These are phyloP conservation scores for Ahaetulla prasina DNA, from an alignment of 2,113 vertebrate species.

Conservation along the genomic window DNA sequence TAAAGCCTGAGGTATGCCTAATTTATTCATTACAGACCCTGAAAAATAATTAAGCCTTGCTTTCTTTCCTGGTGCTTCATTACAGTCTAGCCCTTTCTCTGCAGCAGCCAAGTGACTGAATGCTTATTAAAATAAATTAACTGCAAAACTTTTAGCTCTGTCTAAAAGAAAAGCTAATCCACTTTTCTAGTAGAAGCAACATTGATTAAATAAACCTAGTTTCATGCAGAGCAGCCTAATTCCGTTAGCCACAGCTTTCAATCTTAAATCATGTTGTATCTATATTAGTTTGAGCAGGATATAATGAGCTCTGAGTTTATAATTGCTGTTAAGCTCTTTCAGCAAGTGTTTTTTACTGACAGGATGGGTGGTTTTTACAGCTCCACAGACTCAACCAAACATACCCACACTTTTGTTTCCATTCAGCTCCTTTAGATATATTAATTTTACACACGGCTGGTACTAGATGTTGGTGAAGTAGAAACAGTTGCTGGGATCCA, in stretches of 20 bases:
- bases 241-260: slow-evolving; percentile 74
- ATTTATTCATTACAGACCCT: slow-evolving; percentile 82
- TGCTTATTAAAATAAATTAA: slow-evolving; percentile 81
- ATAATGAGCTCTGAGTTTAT: slow-evolving; percentile 67
- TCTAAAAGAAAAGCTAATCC: slow-evolving; percentile 77
- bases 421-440: slow-evolving; percentile 20
- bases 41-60: slow-evolving; percentile 80
- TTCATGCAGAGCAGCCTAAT: slow-evolving; percentile 75
- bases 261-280: slow-evolving; percentile 70
- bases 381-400: neutral
- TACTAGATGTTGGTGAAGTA: neutral
- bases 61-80: slow-evolving; percentile 72
- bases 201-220: slow-evolving; percentile 76
- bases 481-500: neutral
- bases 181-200: slow-evolving; percentile 72
- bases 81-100: slow-evolving; percentile 69
- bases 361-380: slow-evolving; percentile 19
- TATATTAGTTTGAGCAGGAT: slow-evolving; percentile 64
- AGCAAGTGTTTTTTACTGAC: slow-evolving; percentile 39
- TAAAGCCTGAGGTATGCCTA: slow-evolving; percentile 70
- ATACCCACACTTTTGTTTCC: slow-evolving; percentile 2
- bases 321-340: slow-evolving; percentile 64
- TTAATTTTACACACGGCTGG: neutral
- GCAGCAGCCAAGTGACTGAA: slow-evolving; percentile 68
- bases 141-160: slow-evolving; percentile 78